These are phyloP conservation scores for Montipora foliosa DNA, from an alignment of 64 coral and sea anemone genomes.

Conservation along the genomic window DNA sequence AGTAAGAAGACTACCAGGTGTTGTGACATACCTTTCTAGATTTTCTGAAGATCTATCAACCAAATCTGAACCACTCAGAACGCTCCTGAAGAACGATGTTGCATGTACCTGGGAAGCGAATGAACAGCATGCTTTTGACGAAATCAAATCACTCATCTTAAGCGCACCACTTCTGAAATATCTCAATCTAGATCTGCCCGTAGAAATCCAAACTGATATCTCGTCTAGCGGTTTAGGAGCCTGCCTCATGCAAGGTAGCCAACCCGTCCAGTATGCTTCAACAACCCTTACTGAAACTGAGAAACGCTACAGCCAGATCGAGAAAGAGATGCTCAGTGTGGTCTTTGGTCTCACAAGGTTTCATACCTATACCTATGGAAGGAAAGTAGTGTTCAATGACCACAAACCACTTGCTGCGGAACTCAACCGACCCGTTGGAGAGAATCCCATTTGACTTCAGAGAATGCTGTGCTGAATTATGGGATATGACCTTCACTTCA, in stretches of 20 bases:
- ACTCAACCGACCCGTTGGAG: no score
- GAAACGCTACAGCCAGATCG: no score
- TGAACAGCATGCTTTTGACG: neutral
- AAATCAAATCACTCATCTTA: slow-evolving; percentile 11
- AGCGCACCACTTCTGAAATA: slow-evolving; percentile 35
- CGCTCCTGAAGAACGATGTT: neutral
- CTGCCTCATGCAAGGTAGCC: slow-evolving; percentile 27
- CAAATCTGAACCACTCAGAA: neutral
- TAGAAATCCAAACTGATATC: slow-evolving; percentile 16
- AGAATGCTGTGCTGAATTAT: neutral
- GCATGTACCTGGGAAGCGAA: slow-evolving; percentile 4
- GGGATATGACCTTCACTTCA: neutral
- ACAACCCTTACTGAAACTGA: neutral
- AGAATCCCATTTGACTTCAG: no score
- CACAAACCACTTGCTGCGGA: no score
- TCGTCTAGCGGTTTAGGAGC: slow-evolving; percentile 48
- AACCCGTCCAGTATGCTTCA: slow-evolving; percentile 23
- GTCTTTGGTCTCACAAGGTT: slow-evolving; percentile 15
- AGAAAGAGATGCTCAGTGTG: no score
- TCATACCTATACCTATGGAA: slow-evolving; percentile 35
- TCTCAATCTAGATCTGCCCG: slow-evolving; percentile 23
- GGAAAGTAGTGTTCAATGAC: neutral
- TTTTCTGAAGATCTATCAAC: no score
- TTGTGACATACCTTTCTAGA: no score
- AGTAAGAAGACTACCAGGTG: no score